Percentiles rank a stretch among this genome's conserved stretches.
Conservation (phyloP, 2,797 vertebrate genomes). For the Tenualosa ilisha region DNA sequence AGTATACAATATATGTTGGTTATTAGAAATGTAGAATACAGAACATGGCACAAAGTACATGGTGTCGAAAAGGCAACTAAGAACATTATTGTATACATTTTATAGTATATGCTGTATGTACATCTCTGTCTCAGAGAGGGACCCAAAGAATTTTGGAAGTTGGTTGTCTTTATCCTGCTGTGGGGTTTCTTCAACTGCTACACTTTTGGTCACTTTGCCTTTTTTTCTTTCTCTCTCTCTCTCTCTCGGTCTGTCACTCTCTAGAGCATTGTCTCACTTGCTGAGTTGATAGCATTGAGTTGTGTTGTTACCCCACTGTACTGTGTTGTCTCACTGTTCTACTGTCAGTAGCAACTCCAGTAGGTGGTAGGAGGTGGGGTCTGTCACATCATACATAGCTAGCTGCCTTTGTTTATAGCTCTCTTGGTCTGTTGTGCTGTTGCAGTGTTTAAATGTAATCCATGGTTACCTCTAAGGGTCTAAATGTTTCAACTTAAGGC, state of each 20-base stretch:
- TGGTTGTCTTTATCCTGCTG: not conserved
- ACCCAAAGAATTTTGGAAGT: not conserved
- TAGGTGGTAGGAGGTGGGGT: not conserved
- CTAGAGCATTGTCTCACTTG: not conserved
- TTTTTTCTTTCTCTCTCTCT: not conserved
- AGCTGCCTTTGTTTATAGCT: not conserved
- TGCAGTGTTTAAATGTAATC: slow-evolving; percentile 40
- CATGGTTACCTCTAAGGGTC: slow-evolving; percentile 49
- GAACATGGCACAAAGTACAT: not conserved
- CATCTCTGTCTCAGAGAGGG: not conserved
- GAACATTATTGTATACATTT: not conserved
- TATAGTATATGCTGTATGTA: not conserved
- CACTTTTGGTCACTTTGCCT: not conserved
- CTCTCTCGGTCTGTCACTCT: not conserved
- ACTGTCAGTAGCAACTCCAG: not conserved
- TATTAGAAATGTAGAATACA: not conserved
- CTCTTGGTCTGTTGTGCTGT: slow-evolving; percentile 44
- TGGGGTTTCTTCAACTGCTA: not conserved
- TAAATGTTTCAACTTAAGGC: slow-evolving; percentile 45
- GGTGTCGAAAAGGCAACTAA: not conserved
- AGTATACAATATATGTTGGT: not conserved
- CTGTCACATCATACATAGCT: not conserved
- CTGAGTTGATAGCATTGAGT: not conserved
- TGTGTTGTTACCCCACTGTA: not conserved
- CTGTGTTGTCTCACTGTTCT: slow-evolving; percentile 4